phyloP scores from a whole-genome alignment of 2,113 vertebrate species.

The Neolamprologus longior region DNA sequence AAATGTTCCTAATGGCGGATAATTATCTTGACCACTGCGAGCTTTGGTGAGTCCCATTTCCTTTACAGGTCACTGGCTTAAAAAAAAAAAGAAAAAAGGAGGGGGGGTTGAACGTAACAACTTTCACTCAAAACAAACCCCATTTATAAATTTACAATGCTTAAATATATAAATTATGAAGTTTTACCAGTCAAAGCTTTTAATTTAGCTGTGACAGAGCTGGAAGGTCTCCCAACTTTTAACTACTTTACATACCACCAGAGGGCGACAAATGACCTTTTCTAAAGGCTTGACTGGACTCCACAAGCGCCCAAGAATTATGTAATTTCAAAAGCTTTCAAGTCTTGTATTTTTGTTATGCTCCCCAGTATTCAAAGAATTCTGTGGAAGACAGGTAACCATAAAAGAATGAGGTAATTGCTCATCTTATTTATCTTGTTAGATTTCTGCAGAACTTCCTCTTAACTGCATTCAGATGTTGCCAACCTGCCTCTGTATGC shows the following conservation, averaged over 20 bases:
- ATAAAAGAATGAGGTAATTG: too few species aligned
- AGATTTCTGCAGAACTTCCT: not conserved
- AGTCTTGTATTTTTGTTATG: not conserved
- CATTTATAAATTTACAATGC: not conserved
- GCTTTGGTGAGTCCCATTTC: not conserved
- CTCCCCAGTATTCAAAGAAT: not conserved
- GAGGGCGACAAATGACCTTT: conserved; percentile 1
- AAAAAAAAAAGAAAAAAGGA: rapidly evolving
- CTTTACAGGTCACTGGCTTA: not conserved
- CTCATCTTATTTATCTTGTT: not conserved
- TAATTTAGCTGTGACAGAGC: not conserved
- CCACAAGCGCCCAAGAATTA: not conserved
- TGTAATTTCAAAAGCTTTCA: not conserved
- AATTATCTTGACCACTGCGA: not conserved
- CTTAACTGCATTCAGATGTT: not conserved
- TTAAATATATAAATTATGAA: not conserved
- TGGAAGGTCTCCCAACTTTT: not conserved
- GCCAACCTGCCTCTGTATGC: not conserved
- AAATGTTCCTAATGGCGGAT: not conserved
- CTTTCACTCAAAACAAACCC: not conserved
- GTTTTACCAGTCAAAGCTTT: not conserved
- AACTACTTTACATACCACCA: not conserved
- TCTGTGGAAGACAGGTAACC: not conserved
- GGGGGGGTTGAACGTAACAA: not conserved
- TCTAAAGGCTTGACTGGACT: not conserved